Conservation (phyloP, 64 coral and sea anemone genomes). For the Montipora efflorescens region DNA sequence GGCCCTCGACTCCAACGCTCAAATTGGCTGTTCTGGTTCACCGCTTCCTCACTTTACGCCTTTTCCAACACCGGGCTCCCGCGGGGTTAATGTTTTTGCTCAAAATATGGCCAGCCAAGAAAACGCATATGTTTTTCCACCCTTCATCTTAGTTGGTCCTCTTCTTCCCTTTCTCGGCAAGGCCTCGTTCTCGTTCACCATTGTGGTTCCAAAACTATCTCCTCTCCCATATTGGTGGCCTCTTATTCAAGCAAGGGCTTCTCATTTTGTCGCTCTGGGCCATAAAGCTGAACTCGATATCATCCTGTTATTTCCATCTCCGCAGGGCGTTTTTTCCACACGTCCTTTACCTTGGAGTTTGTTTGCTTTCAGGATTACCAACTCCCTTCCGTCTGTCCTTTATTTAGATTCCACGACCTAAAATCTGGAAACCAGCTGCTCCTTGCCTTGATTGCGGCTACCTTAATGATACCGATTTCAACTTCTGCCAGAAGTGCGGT, state of each 20-base stretch:
- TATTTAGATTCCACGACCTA: background rate
- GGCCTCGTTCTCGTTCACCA: background rate
- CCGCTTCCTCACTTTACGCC: slow-evolving; percentile 16
- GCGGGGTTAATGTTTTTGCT: slow-evolving; percentile 25
- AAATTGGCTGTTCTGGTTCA: background rate
- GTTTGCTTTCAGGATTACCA: slow-evolving; percentile 37
- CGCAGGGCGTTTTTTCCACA: background rate
- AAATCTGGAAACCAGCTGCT: slow-evolving; percentile 34
- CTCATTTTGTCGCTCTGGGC: background rate
- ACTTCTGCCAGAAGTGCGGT: slow-evolving; percentile 37
- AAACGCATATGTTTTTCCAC: slow-evolving; percentile 61
- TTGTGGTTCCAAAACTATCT: slow-evolving; percentile 32
- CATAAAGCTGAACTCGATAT: background rate
- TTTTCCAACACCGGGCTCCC: background rate
- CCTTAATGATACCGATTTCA: slow-evolving; percentile 34
- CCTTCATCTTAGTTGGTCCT: slow-evolving; percentile 41
- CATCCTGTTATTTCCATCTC: slow-evolving; percentile 7
- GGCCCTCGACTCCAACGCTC: slow-evolving; percentile 5
- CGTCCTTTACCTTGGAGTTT: slow-evolving; percentile 32
- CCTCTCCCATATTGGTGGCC: background rate
- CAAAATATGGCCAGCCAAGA: background rate
- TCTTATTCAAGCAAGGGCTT: background rate
- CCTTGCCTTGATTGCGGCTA: slow-evolving; percentile 25
- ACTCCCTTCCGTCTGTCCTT: background rate
- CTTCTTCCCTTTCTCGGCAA: background rate